Evolutionary conservation across 2,797 vertebrate genomes (phyloP).

Genomic region (Danio kyathit): DNA sequence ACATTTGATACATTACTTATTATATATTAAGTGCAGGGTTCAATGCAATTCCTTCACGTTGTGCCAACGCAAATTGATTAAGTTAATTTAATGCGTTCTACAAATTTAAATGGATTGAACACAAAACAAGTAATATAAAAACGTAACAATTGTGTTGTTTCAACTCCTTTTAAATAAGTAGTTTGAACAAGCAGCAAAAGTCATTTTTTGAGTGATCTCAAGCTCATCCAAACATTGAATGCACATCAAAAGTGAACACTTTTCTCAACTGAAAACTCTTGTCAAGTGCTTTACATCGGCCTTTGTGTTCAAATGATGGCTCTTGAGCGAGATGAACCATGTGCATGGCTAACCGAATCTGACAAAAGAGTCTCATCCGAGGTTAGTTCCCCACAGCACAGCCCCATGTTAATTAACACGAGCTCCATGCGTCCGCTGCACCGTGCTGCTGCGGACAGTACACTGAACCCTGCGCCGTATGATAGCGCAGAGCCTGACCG

Average conservation of each 20-base stretch:
- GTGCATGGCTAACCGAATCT: constrained; percentile 63
- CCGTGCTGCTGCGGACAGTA: constrained; percentile 71
- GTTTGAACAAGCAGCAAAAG: no score
- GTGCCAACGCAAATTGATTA: no score
- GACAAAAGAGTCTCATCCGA: constrained; percentile 38
- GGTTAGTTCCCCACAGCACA: constrained; percentile 21
- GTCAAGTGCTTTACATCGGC: constrained; percentile 40
- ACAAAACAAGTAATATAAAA: no score
- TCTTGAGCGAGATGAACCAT: constrained; percentile 66
- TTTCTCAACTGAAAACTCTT: constrained; percentile 22
- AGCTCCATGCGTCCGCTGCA: constrained; percentile 58
- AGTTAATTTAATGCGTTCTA: no score
- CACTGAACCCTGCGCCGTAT: constrained; percentile 48
- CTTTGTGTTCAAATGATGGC: constrained; percentile 41
- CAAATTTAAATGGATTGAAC: no score
- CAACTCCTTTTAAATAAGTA: no score
- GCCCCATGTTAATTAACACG: constrained; percentile 49
- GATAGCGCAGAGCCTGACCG: constrained; percentile 61
- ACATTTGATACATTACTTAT: no score
- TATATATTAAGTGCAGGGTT: no score
- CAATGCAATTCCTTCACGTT: no score
- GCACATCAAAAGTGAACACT: not conserved
- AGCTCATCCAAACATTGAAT: no score
- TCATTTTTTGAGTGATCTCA: no score
- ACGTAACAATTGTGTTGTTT: no score